Base-by-base conservation (phyloP, 2,888 invertebrate genomes). In the Nudaria mundana region DNA sequence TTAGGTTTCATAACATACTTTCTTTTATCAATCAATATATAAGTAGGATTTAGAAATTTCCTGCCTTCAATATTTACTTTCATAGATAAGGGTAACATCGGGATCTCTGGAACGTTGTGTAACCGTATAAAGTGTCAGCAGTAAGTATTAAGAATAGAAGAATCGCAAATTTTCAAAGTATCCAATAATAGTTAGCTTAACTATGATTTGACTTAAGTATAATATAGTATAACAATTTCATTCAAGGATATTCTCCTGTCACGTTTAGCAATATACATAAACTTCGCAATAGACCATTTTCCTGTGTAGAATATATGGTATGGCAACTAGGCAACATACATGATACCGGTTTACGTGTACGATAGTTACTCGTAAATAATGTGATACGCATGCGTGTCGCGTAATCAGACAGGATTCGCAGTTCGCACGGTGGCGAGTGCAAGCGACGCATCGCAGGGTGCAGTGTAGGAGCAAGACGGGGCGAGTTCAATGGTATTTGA, bases 401-500 rank as follows among this genome's bases (percentile, higher is more conserved):
- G 83, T 85, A 83, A 81, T 81, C 77, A 73, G 76, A 72, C 82
- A 84, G 83, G 86, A 85, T 86, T 86, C 86, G 86, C 85, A 84
- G 83, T 86, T 86, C 86, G 86, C 85, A 84, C 84, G 84, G 73
- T 71, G 75, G 65, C 60, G 68, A 76, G 71, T 75, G 77, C 79
- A 75, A 64, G 60, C 73, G 68, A 76, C 79, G 82, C 82, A 76
- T 57, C 58, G 59, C 65, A 52, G 71, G 74, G 74, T 78, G 85
- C 77, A 79, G 66, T 50, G 84, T 66, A 75, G 56, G 78, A 87
- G 76, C 53, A 73, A 60, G 86, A 86, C 70, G 53, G 64, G 66
- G 71, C 63, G 79, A 83, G 86, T 89, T 89, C 89, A 89, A 83
- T 86, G 89, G 85, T 87, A 87, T 87, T 87, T 85, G 85, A 89